Evolutionary conservation across 2,113 vertebrate genomes (phyloP), one percentile per base, ranked within the genome.

Genomic region (Coturnix japonica): DNA sequence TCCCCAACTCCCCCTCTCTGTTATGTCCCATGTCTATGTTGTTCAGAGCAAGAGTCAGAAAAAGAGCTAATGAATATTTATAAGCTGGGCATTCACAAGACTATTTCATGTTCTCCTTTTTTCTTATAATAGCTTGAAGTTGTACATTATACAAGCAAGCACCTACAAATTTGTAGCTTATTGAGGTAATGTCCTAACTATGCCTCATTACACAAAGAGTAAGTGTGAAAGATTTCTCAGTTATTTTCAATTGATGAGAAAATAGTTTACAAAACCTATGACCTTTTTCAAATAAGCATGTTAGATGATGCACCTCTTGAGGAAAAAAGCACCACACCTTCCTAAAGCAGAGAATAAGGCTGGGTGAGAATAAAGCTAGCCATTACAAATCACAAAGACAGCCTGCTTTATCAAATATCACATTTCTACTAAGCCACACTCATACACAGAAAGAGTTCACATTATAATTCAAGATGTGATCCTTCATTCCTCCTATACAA

Each of bases 321-420:
- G 12, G 18, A 19, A 53, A 64, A 63, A 47, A 47, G 10, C 19
- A 67, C 74, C 71, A 30, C 61, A 81, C 1, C 28, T 31, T 81
- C 73, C 64, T 78, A 49, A 14, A 39, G 8, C 57, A 56, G 46
- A 74, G 33, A 94, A 84, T 83, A 57, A 67, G 69, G 69, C 74
- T 66, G 41, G 74, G 35, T 83, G 56, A 87, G 69, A 46, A 39
- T 94, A 81, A 87, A 85, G 46, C 21, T 92, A 77, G 23, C 22
- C 77, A 78, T 79, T 87, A 91, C 51, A 95, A 94, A 96, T 96
- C 76, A 96, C 84, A 80, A 93, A 90, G 65, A 83, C 59, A 93
- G 63, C 82, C 70, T 91, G 57, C 17, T 56, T 90, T 96, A 92
- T 82, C 75, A 94, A 95, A 87, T 88, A 83, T 77, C 47, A 43